These are phyloP conservation scores for Caenorhabditis elegans DNA, from an alignment of 1,140 invertebrate species.

Conservation along the genomic window WBcel235 BX284603.4:2603001-2603500, in stretches of 20 bases:
- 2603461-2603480: no score
- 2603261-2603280: slow-evolving; percentile 47
- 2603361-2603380: slow-evolving; percentile 6
- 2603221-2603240: background rate
- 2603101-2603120: slow-evolving; percentile 21
- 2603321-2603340: slow-evolving; percentile 16
- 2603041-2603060: background rate
- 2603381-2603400: no score
- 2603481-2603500: no score
- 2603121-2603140: slow-evolving; percentile 18
- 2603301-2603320: slow-evolving; percentile 28
- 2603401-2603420: no score
- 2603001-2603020: no score
- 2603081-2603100: slow-evolving; percentile 3
- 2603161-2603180: slow-evolving; percentile 36
- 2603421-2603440: no score
- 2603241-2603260: slow-evolving; percentile 6
- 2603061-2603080: background rate
- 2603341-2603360: background rate
- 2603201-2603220: background rate
- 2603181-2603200: slow-evolving; percentile 18
- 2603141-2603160: background rate
- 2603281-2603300: slow-evolving; percentile 41
- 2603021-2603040: background rate
- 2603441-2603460: no score